Base-by-base conservation (phyloP, 2,888 invertebrate species). In the Gonocerus acuteangulatus region DNA sequence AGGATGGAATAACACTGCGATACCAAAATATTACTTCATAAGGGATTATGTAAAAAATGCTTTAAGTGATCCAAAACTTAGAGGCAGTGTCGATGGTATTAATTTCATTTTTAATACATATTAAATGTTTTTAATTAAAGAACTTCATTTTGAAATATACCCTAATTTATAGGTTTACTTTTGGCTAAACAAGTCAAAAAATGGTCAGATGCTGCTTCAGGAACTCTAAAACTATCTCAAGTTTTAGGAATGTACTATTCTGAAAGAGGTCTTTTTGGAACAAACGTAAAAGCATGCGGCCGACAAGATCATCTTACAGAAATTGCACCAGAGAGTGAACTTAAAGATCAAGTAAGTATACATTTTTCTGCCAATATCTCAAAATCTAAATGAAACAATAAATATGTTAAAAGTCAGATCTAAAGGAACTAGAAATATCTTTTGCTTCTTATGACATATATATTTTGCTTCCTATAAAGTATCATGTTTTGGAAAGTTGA, bases 221-320 rank as follows among this genome's bases (percentile, higher is more conserved):
- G 74, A 39, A 74, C 78, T n/a, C 65, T 89, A 56, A 83, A 79
- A 69, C 72, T 91, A 0, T 89, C 89, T 0, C 87, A 89, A 72
- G 71, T 90, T 44, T 73, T 91, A 44, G 87, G 89, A 65, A 86
- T 89, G 85, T 91, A 89, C 73, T 91, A 90, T 72, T 85, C 86
- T 2, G 74, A 80, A 72, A 80, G 80, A 72, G 84, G 84, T 0
- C 78, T 79, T 0, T 82, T 81, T 68, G 77, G 82, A 21, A 72
- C 75, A 0, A 73, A 73, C 32, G 75, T 83, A 4, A 80, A 82
- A 70, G 87, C 89, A 2, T 89, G 89, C 70, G 84, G 85, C 70
- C 80, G 89, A 49, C 79, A 79, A 63, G 69, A 72, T 9, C 73
- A 83, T 22, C 79, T 80, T 65, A 76, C 78, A 7, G 74, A 62